Evolutionary conservation across 1,140 invertebrate genomes (phyloP).

Genomic region (Drosophila aff.): DNA sequence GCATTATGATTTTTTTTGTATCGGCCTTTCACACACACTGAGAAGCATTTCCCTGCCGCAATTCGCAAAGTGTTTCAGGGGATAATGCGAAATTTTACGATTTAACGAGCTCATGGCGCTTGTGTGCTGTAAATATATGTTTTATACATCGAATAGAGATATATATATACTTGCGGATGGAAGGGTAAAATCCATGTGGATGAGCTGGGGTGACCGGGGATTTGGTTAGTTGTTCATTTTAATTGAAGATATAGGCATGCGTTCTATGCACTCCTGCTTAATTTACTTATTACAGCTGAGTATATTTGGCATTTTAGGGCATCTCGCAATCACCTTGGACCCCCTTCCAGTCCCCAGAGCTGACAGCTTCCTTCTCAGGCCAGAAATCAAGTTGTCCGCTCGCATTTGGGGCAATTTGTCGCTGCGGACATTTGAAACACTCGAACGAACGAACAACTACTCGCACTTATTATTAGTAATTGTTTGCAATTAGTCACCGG

Average conservation of each 20-base stretch:
- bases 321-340: neutral
- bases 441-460: conserved; percentile 17
- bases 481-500: conserved; percentile 59
- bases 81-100: conserved; percentile 31
- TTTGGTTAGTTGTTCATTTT: neutral
- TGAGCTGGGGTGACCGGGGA: neutral
- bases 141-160: neutral
- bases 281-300: neutral
- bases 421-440: conserved; percentile 12
- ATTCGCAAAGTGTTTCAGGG: conserved; percentile 43
- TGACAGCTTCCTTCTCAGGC: conserved; percentile 44
- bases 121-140: neutral
- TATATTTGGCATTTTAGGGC: neutral
- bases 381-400: conserved; percentile 42
- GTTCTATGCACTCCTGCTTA: neutral
- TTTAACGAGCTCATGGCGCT: conserved; percentile 12
- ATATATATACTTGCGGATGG: neutral
- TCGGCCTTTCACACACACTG: conserved; percentile 4
- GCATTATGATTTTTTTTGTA: conserved; percentile 49
- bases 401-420: conserved; percentile 38
- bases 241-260: neutral
- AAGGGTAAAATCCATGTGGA: neutral
- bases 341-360: neutral
- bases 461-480: conserved; percentile 53
- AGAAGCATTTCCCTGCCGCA: conserved; percentile 2